Conservation (phyloP, 2,888 invertebrate genomes). For the Calliopum simillimum region DNA sequence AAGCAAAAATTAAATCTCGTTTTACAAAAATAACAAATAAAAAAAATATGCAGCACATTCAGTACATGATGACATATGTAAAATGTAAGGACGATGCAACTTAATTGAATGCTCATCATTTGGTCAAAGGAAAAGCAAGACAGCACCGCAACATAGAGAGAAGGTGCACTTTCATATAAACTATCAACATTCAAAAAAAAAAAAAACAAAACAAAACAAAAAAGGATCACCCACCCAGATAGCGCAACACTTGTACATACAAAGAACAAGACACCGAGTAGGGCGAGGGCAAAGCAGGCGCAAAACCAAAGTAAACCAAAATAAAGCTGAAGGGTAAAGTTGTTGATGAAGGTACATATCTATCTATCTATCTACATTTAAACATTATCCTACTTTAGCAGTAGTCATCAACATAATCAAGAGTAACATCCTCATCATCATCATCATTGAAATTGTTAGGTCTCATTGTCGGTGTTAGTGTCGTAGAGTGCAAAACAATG, state of each 20-base stretch:
- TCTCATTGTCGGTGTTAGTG: background rate
- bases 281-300: background rate
- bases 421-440: constrained; percentile 43
- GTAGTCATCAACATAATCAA: constrained; percentile 36
- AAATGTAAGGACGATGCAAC: constrained; percentile 52
- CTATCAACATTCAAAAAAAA: background rate
- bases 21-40: constrained; percentile 14
- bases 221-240: constrained; percentile 18
- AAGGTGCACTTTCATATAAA: constrained; percentile 1
- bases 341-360: too few relatives aligned
- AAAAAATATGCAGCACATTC: constrained; percentile 2
- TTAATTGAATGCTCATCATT: constrained; percentile 35
- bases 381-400: constrained; percentile 30
- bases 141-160: background rate
- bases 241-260: background rate
- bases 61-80: constrained; percentile 59
- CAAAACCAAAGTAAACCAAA: background rate
- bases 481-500: constrained; percentile 40
- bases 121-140: background rate
- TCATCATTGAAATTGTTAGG: constrained; percentile 32
- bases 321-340: too few relatives aligned
- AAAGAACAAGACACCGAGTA: background rate
- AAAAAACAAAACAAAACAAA: constrained; percentile 2
- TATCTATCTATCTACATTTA: constrained; percentile 6
- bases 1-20: constrained; percentile 29